Conservation (phyloP, 64 coral and sea anemone species). For the Dendronephthya gigantea region DNA sequence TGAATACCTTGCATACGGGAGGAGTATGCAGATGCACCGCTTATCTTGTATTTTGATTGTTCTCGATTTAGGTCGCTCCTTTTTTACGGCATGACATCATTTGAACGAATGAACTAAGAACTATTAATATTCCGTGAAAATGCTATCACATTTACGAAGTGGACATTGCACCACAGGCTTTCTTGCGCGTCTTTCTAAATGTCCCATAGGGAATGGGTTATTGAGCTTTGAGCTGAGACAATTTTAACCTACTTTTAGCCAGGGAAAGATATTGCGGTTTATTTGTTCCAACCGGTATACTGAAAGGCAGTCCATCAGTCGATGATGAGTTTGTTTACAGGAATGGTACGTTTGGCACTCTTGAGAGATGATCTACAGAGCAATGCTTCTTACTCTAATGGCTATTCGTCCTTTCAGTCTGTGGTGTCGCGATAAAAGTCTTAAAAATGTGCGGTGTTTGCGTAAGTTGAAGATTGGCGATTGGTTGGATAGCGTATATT, state of each 20-base stretch:
- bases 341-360: background rate
- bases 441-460: too few species aligned
- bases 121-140: background rate
- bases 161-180: background rate
- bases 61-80: background rate
- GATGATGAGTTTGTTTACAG: background rate
- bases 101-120: slow-evolving; percentile 20
- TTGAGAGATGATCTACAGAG: background rate
- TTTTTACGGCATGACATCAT: slow-evolving; percentile 9
- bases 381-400: too few species aligned
- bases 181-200: background rate
- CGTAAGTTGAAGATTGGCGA: too few species aligned
- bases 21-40: background rate
- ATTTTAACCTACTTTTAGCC: background rate
- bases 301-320: background rate
- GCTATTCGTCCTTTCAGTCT: too few species aligned
- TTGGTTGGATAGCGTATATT: too few species aligned
- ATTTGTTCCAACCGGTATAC: background rate
- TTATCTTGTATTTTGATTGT: slow-evolving; percentile 5
- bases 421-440: too few species aligned
- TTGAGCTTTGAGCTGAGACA: background rate
- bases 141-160: background rate
- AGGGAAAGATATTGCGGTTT: background rate
- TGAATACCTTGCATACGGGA: background rate
- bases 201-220: background rate